Evolutionary conservation across 2,797 vertebrate species (phyloP).

Genomic region (Urosaurus nigricauda): DNA sequence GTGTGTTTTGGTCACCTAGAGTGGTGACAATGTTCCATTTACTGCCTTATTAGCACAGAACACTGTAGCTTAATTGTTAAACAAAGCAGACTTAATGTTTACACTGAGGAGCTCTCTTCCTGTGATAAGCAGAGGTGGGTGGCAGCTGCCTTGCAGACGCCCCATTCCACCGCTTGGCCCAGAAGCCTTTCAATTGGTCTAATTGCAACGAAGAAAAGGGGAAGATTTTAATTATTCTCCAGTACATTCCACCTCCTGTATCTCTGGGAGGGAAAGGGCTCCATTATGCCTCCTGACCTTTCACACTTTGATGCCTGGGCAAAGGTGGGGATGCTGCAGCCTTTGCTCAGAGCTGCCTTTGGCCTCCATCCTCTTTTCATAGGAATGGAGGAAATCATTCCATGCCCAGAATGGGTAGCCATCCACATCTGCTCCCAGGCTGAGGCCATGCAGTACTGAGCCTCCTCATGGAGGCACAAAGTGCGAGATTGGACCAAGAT

Average conservation of each 20-base stretch:
- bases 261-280: background rate
- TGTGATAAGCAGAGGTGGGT: slow-evolving; percentile 6
- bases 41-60: slow-evolving; percentile 79
- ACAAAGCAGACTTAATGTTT: slow-evolving; percentile 68
- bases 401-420: background rate
- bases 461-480: background rate
- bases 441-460: background rate
- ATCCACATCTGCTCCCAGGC: background rate
- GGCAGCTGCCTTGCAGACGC: slow-evolving; percentile 13
- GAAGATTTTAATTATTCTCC: slow-evolving; percentile 34
- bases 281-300: background rate
- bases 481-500: slow-evolving; percentile 17
- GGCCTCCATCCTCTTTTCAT: background rate
- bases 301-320: background rate
- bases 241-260: slow-evolving; percentile 3
- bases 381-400: background rate
- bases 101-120: slow-evolving; percentile 63
- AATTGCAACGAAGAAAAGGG: background rate
- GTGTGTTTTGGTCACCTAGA: background rate
- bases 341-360: slow-evolving; percentile 7
- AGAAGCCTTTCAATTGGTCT: slow-evolving; percentile 2
- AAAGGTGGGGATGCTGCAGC: background rate
- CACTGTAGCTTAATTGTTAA: slow-evolving; percentile 50
- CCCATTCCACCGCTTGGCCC: background rate
- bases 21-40: slow-evolving; percentile 54